These are phyloP conservation scores for Calameuta pallipes DNA, from an alignment of 2,888 invertebrate genomes.

Conservation along the genomic window DNA sequence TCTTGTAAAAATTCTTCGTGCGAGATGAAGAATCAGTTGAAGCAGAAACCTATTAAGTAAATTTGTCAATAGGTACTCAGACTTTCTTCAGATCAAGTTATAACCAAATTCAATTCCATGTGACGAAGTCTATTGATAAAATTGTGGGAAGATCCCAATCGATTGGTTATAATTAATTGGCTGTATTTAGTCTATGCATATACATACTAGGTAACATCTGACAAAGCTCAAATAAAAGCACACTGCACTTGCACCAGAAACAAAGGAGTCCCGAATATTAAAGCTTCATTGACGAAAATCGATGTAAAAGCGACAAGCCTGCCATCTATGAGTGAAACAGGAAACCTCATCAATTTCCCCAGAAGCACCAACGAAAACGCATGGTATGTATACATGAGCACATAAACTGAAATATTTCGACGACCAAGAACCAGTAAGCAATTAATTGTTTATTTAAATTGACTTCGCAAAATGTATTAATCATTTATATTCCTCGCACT, in stretches of 20 bases:
- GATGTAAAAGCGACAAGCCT: neutral
- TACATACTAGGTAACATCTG: neutral
- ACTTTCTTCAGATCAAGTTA: neutral
- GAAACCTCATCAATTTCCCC: neutral
- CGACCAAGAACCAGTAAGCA: neutral
- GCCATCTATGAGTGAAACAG: neutral
- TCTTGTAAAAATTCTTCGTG: neutral
- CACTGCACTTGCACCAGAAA: neutral
- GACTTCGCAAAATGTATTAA: neutral
- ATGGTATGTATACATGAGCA: neutral
- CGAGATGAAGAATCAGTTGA: neutral
- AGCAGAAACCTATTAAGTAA: neutral
- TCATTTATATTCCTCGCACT: neutral
- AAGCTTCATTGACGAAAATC: constrained; percentile 1
- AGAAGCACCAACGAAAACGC: neutral
- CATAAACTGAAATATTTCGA: neutral
- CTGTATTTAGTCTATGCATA: neutral
- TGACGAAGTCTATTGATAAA: neutral
- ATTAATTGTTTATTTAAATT: neutral
- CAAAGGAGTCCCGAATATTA: neutral
- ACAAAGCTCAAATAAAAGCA: neutral
- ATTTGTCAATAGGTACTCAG: neutral
- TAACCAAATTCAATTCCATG: neutral
- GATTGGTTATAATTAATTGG: neutral
- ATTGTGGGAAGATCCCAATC: neutral